These are phyloP conservation scores for Trypoxylon attenuatum DNA, from an alignment of 2,888 invertebrate species.

Conservation along the genomic window DNA sequence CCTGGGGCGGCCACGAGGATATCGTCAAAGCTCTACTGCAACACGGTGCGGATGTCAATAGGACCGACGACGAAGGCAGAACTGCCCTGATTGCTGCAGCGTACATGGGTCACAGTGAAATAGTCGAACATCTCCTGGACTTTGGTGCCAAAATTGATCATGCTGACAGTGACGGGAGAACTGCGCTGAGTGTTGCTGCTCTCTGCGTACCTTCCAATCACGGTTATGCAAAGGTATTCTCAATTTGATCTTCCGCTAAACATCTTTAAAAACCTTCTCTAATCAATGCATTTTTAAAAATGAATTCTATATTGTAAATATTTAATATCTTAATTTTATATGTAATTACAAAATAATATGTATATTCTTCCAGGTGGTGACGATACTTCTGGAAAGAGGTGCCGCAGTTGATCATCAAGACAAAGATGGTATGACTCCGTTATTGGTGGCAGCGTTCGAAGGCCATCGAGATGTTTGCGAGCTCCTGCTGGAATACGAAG, in stretches of 20 bases:
- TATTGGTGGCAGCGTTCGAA: slow-evolving; percentile 92
- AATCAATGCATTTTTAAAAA: too few relatives aligned
- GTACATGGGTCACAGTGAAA: slow-evolving; percentile 97
- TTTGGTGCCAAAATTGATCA: slow-evolving; percentile 90
- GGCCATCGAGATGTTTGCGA: slow-evolving; percentile 95
- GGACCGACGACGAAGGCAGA: slow-evolving; percentile 91
- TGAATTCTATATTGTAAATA: too few relatives aligned
- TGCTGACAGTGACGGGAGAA: slow-evolving; percentile 90
- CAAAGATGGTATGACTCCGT: slow-evolving; percentile 90
- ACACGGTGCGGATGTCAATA: slow-evolving; percentile 86
- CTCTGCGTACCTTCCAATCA: slow-evolving; percentile 88
- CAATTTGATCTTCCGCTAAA: too few relatives aligned
- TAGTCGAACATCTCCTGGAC: slow-evolving; percentile 88
- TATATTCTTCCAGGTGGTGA: slow-evolving; percentile 79
- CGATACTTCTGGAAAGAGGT: slow-evolving; percentile 85
- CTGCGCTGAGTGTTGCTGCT: slow-evolving; percentile 91
- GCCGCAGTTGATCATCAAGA: slow-evolving; percentile 89
- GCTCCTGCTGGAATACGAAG: slow-evolving; percentile 91
- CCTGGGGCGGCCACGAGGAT: slow-evolving; percentile 95
- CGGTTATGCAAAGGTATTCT: slow-evolving; percentile 80
- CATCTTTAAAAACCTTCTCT: too few relatives aligned
- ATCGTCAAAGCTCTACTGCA: slow-evolving; percentile 85
- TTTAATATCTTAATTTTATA: too few relatives aligned
- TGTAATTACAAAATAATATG: too few relatives aligned
- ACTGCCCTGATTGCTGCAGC: slow-evolving; percentile 96